Base-by-base conservation (phyloP, 2,888 invertebrate genomes). In the Orthosia cruda region DNA sequence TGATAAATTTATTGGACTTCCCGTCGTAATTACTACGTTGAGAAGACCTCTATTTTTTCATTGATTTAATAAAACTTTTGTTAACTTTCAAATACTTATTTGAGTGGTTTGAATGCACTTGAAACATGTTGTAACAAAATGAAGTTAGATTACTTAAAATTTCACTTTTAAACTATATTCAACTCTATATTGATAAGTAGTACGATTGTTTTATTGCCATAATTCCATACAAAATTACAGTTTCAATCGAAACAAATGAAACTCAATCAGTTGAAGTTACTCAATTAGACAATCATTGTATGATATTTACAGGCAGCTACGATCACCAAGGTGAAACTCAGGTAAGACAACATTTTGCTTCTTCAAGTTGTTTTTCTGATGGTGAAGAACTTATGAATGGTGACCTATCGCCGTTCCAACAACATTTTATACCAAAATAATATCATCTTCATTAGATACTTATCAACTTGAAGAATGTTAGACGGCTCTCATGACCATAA, bases 231-330 rank as follows among this genome's bases (percentile, higher is more conserved):
- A 40, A n/a, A 40, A 3, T n/a, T 9, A 40, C 40, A 40, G 32
- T 40, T 40, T 59, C 5, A 32, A 18, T 23, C 0, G 15, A 32
- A 32, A 55, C 0, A 1, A 40, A 40, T 40, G 18, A 15, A n/a
- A 50, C 16, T 23, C 5, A 70, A 11, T 9, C 20, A 52, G 11
- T 47, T 45, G 3, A 26, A 5, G 4, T 18, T 13, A 5, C 32
- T 32, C 15, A 16, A 15, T 26, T 13, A n/a, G 9, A 15, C 0
- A 61, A n/a, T 32, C 12, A 26, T 40, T 40, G n/a, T 45, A 66
- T 57, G 13, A 18, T 62, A 81, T 91, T 92, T 86, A 92, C 92
- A 88, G 49, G 86, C 66, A 52, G 86, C 89, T 49, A 87, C 80
- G 18, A 91, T 76, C 50, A 89, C 49, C 23, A 89, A 52, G 26